Evolutionary conservation across 2,113 vertebrate species (phyloP).

Genomic region (Isurus oxyrinchus): DNA sequence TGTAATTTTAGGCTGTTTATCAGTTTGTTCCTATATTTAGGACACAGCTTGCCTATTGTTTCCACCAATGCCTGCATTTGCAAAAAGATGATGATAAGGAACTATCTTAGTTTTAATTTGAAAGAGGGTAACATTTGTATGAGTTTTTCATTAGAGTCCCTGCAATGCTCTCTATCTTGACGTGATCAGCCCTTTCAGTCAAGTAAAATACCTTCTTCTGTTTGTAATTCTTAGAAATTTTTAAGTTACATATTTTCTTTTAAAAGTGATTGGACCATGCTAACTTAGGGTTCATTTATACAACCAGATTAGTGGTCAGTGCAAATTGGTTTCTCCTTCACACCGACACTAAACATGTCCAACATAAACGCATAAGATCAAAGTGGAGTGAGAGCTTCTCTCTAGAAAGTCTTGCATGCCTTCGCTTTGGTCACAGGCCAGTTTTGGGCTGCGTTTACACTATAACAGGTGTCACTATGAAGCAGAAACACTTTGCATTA

Average conservation of each 20-base stretch:
- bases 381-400: background rate
- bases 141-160: background rate
- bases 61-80: background rate
- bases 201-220: background rate
- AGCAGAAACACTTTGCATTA: background rate
- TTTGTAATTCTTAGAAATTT: background rate
- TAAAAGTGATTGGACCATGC: background rate
- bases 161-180: background rate
- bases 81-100: background rate
- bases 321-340: background rate
- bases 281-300: background rate
- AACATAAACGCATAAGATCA: background rate
- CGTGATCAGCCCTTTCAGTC: background rate
- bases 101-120: background rate
- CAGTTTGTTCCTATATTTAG: background rate
- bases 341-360: background rate
- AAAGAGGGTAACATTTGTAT: background rate
- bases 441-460: background rate
- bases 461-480: background rate
- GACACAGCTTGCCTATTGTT: background rate
- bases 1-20: background rate
- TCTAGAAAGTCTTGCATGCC: background rate
- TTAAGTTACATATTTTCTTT: background rate
- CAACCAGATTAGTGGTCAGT: background rate
- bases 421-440: background rate